These are phyloP conservation scores for Azorinus chamasolen DNA, from an alignment of 2,888 invertebrate genomes.

Conservation along the genomic window DNA sequence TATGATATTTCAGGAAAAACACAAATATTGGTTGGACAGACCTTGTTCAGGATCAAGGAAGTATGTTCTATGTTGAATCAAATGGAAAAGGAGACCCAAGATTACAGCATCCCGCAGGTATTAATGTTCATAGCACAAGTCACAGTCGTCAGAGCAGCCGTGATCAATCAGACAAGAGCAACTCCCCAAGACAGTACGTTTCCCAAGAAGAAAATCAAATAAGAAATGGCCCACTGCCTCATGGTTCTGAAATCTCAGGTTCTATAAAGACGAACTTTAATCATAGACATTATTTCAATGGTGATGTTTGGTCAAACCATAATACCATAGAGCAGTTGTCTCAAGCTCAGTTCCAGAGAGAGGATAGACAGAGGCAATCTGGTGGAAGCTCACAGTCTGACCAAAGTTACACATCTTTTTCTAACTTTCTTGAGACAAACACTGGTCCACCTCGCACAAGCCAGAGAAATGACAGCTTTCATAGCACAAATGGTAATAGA, in stretches of 20 bases:
- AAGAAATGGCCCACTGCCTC: no score
- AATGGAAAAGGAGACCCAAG: slow-evolving; percentile 14
- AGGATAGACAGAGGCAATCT: slow-evolving; percentile 28
- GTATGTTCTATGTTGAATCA: slow-evolving; percentile 72
- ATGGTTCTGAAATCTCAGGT: no score
- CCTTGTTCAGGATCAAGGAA: slow-evolving; percentile 72
- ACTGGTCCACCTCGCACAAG: slow-evolving; percentile 33
- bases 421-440: slow-evolving; percentile 39
- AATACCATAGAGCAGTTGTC: neutral
- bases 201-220: no score
- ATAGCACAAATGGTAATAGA: slow-evolving; percentile 1
- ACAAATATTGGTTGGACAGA: slow-evolving; percentile 65
- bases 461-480: slow-evolving; percentile 33
- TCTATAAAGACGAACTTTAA: neutral
- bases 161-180: neutral
- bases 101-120: no score
- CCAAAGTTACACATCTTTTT: slow-evolving; percentile 43
- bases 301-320: neutral
- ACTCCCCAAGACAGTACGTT: neutral
- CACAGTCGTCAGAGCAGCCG: no score
- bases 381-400: slow-evolving; percentile 43
- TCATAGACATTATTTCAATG: slow-evolving; percentile 18
- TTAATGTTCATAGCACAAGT: no score
- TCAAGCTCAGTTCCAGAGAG: slow-evolving; percentile 26
- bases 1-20: slow-evolving; percentile 6